phyloP scores from a whole-genome alignment of 2,797 vertebrate genomes.

The Ctenosaura bakeri region DNA sequence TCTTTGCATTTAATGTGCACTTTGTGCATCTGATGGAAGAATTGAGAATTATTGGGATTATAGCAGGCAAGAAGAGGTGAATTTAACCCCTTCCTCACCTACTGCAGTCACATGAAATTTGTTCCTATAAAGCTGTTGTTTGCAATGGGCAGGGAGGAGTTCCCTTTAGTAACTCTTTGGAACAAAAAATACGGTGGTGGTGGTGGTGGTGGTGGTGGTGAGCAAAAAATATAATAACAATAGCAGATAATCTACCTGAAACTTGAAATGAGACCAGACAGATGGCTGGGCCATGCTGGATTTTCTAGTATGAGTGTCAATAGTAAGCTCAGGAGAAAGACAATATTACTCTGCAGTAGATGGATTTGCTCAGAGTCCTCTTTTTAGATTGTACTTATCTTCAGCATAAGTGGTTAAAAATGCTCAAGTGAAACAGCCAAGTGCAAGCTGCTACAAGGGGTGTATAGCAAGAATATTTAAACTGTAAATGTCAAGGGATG shows the following conservation, averaged over 20 bases:
- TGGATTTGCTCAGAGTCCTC: not conserved
- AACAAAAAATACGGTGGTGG: not conserved
- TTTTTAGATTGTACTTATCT: not conserved
- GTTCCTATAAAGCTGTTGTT: no score
- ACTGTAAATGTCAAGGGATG: not conserved
- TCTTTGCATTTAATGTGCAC: not conserved
- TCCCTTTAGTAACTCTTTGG: not conserved
- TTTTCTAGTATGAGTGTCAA: not conserved
- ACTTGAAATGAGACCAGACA: not conserved
- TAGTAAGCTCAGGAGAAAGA: not conserved
- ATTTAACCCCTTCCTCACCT: not conserved
- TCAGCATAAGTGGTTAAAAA: constrained; percentile 3
- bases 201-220: no score
- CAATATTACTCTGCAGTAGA: not conserved
- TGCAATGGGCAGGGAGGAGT: not conserved
- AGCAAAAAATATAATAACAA: not conserved
- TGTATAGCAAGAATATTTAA: not conserved
- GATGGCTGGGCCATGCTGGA: not conserved
- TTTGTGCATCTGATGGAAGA: not conserved
- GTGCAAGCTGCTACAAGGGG: not conserved
- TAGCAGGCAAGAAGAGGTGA: not conserved
- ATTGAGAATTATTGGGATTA: not conserved
- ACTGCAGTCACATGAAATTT: not conserved
- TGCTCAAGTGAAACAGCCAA: not conserved
- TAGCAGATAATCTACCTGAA: not conserved